Base-by-base conservation (phyloP, 2,797 vertebrate genomes). In the Orestias chungarensis region DNA sequence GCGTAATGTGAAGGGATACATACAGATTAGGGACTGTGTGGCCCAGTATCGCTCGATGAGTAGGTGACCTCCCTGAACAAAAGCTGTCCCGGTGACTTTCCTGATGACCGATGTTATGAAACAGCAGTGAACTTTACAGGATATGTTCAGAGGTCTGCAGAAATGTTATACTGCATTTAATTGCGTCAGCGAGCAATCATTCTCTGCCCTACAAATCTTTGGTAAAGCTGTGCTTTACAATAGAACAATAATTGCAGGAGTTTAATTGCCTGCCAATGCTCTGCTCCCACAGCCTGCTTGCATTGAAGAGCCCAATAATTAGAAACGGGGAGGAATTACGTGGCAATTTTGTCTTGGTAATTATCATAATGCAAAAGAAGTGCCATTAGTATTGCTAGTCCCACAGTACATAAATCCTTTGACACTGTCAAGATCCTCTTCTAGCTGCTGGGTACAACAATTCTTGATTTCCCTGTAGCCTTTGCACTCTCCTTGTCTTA, bases 301-400 rank as follows among this genome's bases (percentile, higher is more conserved):
- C 83, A 88, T 87, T 94, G 91, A 93, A 94, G 92, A 93, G 93
- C 89, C 88, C 89, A 93, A 93, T 94, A 95, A 95, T 95, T 95
- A 94, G 91, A 93, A 93, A 93, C 89, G 83, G 89, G 93, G 90
- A 90, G 83, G 93, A 94, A 94, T 93, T 91, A 92, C 90, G 90
- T 93, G 92, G 88, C 90, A 94, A 93, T 95, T 94, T 94, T 93
- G 91, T 91, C 90, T 92, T 93, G 91, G 93, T 92, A 94, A 95
- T 95, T 95, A 94, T 94, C 90, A 93, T 94, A 94, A 94, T 95
- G 93, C 90, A 91, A 93, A 94, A 94, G 90, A 94, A 92, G 93
- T 92, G 82, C 89, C 93, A 93, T 91, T 93, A 93, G 88, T 90
- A 92, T 89, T 93, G 92, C 93, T 92, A 90, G 82, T 88, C 86